Conservation (phyloP, 2,797 vertebrate species). For the Rhinophrynus dorsalis region DNA sequence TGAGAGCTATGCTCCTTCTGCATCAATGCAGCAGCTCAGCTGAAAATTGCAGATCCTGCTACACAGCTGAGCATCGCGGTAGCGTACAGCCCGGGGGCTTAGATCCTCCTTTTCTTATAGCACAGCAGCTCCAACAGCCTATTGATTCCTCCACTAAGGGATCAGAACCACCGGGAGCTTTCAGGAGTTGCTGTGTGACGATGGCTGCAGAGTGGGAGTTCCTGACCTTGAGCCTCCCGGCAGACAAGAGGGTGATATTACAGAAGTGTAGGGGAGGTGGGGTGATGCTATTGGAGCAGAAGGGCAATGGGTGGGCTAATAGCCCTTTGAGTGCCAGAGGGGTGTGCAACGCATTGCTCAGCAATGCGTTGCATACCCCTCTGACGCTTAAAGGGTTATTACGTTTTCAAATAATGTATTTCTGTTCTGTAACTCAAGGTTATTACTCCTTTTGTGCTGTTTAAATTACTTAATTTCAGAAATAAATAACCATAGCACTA, state of each 20-base stretch:
- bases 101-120: neutral
- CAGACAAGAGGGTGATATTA: constrained; percentile 1
- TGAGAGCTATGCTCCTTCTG: constrained; percentile 9
- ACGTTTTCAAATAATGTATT: too few species aligned
- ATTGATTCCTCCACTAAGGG: constrained; percentile 1
- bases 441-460: too few species aligned
- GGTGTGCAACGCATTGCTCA: too few species aligned
- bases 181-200: neutral
- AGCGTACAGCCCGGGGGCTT: constrained; percentile 47
- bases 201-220: constrained; percentile 17
- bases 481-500: too few species aligned
- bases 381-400: too few species aligned
- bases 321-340: too few species aligned
- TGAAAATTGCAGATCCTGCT: neutral
- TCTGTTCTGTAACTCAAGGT: too few species aligned
- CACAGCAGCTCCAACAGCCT: neutral
- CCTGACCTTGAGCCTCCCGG: constrained; percentile 27
- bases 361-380: too few species aligned
- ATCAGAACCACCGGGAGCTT: constrained; percentile 5
- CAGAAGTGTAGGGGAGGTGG: neutral
- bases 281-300: neutral
- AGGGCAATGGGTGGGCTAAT: neutral
- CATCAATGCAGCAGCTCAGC: constrained; percentile 42
- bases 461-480: too few species aligned
- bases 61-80: constrained; percentile 52